phyloP scores from a whole-genome alignment of 1,140 invertebrate species.

The Ceratitis capitata region DNA sequence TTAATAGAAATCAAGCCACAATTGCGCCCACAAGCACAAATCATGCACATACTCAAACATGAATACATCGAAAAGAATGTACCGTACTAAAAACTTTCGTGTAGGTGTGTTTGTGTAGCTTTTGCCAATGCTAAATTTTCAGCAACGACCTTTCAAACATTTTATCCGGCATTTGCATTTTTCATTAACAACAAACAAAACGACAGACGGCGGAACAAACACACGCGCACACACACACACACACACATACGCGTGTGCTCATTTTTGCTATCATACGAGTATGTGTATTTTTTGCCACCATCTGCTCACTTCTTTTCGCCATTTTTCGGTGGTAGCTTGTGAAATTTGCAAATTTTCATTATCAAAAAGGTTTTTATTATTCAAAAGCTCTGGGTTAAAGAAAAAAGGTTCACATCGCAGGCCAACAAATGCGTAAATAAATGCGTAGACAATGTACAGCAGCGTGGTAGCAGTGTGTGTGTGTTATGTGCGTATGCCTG shows the following conservation, averaged over 20 bases:
- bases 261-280: background rate
- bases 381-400: background rate
- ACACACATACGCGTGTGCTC: background rate
- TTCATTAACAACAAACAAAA: conserved; percentile 25
- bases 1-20: conserved; percentile 22
- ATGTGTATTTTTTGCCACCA: background rate
- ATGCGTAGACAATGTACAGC: background rate
- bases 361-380: conserved; percentile 30
- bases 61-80: background rate
- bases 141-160: background rate
- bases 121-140: background rate
- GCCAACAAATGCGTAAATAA: conserved; percentile 33
- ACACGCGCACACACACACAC: background rate
- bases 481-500: no score
- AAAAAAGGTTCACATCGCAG: background rate
- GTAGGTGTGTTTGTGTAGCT: background rate
- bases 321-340: conserved; percentile 1
- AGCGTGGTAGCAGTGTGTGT: background rate
- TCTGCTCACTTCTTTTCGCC: background rate
- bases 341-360: conserved; percentile 28
- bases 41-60: background rate
- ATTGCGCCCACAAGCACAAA: background rate
- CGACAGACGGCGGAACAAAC: background rate
- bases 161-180: background rate
- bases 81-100: background rate